Evolutionary conservation across 1,140 invertebrate genomes (phyloP), one percentile per base, ranked within the genome.

Genomic region (Euborellia annulipes): DNA sequence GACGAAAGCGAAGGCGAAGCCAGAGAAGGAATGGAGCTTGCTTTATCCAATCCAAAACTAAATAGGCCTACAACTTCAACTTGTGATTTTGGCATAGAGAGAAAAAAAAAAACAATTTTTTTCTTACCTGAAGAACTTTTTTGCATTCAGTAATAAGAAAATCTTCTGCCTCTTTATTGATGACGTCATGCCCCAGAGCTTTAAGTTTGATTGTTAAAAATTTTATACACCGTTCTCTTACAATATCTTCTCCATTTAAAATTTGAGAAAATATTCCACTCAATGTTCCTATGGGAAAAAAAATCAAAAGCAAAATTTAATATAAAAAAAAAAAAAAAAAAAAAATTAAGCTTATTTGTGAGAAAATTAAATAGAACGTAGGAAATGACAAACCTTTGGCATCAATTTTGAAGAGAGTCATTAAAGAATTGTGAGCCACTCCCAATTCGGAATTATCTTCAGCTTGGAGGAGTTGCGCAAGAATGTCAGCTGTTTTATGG

Each of bases 201-300:
- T 85, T 85, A 0, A 94, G 61, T 66, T 92, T 93, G 1, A 75
- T 73, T 14, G 76, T 71, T 50, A 96, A 66, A 64, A 94, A 95
- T 58, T 89, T 85, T 23, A 96, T 80, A 57, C 82, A 85, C 57
- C 84, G 76, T 55, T 94, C 88, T 43, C 90, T 69, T 0, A 88
- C 79, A 14, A 62, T 21, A 54, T 82, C 79, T 47, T 80, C 78
- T 30, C 79, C 83, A 52, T 76, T 77, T 14, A 82, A 65, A 50
- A 95, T 85, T 67, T 91, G 87, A 52, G 76, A 78, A 59, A 94
- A 95, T 44, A 96, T 65, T 32, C 87, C 87, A 51, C 76, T 76
- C 38, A 95, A 63, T 1, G 85, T 75, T 57, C 76, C 79, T 72
- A 47, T n/a, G n/a, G 2, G 58, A 51, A 52, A 46, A 54, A 45